phyloP scores from a whole-genome alignment of 2,113 vertebrate species.

The Odocoileus hemionus region DNA sequence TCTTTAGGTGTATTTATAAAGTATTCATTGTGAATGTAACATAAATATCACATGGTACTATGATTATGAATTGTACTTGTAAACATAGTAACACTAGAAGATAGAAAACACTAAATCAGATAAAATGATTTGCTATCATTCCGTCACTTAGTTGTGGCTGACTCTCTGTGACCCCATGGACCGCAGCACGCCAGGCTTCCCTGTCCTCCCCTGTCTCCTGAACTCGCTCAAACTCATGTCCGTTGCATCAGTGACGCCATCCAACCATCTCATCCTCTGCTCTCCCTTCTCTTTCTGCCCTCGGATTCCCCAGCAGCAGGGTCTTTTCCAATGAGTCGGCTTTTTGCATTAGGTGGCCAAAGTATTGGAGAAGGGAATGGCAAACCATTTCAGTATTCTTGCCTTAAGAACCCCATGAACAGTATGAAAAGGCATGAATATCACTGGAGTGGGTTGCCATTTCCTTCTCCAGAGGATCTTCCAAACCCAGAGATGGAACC shows the following conservation, averaged over 20 bases:
- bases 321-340: not conserved
- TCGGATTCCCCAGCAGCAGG: not conserved
- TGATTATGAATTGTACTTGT: not conserved
- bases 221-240: not conserved
- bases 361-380: not conserved
- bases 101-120: not conserved
- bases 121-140: not conserved
- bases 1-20: not conserved
- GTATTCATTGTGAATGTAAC: not conserved
- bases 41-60: not conserved
- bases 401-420: not conserved
- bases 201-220: not conserved
- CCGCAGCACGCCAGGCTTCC: accelerated
- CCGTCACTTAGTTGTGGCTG: not conserved
- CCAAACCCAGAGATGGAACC: not conserved
- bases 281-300: not conserved
- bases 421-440: not conserved
- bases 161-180: not conserved
- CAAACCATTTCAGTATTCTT: not conserved
- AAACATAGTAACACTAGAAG: not conserved
- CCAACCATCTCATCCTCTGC: not conserved
- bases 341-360: not conserved
- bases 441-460: not conserved
- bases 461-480: not conserved
- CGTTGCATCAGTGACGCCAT: not conserved